Conservation (phyloP, 2,888 invertebrate species). For the Orchesellides sinensis region DNA sequence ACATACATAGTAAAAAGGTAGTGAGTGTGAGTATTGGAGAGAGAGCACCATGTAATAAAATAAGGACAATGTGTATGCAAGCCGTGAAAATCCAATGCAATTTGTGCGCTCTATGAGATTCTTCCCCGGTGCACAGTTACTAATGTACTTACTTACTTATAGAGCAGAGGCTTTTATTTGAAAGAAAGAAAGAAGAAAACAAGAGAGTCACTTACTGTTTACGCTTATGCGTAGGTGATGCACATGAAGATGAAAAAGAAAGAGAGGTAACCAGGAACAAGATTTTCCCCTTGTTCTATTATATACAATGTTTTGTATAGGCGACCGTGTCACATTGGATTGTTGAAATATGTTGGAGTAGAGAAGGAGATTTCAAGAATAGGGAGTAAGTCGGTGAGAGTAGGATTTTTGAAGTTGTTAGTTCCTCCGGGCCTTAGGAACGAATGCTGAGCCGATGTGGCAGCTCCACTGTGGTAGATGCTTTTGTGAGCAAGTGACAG, state of each 20-base stretch:
- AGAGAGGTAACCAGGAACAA: conserved; percentile 18
- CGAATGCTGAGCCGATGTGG: conserved; percentile 42
- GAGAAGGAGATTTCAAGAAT: not conserved
- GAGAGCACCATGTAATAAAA: conserved; percentile 32
- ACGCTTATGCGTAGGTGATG: not conserved
- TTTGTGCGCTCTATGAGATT: conserved; percentile 19
- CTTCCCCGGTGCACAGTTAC: conserved; percentile 27
- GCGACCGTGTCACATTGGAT: not conserved
- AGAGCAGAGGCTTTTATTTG: no score
- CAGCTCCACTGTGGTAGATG: conserved; percentile 34
- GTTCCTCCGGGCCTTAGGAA: conserved; percentile 41
- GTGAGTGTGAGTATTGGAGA: not conserved
- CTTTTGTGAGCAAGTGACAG: conserved; percentile 30
- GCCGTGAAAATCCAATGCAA: conserved; percentile 41
- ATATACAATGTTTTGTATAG: not conserved
- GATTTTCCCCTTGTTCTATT: conserved; percentile 10
- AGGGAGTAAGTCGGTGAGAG: not conserved
- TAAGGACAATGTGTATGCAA: conserved; percentile 37
- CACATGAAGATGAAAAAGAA: conserved; percentile 17
- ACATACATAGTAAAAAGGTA: not conserved
- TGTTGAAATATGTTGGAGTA: conserved; percentile 8
- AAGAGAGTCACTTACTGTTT: conserved; percentile 18
- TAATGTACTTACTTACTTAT: not conserved
- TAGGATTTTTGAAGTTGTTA: conserved; percentile 9
- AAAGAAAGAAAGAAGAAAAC: conserved; percentile 10